Conservation (phyloP, 1,140 invertebrate species). For the Drosophila dunni region DNA sequence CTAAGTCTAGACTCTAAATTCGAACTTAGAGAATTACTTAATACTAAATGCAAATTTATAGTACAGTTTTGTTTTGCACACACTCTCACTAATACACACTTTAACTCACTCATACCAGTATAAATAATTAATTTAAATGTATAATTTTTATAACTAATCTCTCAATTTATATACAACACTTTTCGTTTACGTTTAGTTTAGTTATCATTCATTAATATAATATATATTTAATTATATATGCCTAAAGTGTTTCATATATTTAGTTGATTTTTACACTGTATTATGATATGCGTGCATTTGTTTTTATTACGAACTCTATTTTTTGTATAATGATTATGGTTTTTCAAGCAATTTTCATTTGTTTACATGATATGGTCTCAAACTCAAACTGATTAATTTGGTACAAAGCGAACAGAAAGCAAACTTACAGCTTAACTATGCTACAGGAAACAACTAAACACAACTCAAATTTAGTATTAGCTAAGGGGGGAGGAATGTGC, state of each 20-base stretch:
- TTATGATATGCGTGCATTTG: constrained; percentile 42
- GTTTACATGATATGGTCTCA: constrained; percentile 57
- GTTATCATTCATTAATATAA: constrained; percentile 32
- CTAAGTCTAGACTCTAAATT: constrained; percentile 72
- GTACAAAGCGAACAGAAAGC: constrained; percentile 62
- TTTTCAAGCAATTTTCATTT: constrained; percentile 62
- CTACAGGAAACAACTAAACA: constrained; percentile 12
- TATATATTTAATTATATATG: constrained; percentile 19
- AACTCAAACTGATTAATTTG: constrained; percentile 42
- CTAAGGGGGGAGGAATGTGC: constrained; percentile 43
- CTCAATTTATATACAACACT: constrained; percentile 53
- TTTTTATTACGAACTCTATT: constrained; percentile 53
- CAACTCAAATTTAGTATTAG: constrained; percentile 34
- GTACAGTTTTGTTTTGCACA: constrained; percentile 57
- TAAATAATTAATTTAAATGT: constrained; percentile 77
- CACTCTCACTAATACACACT: constrained; percentile 41
- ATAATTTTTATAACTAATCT: constrained; percentile 76
- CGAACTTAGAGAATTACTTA: constrained; percentile 67
- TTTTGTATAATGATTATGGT: constrained; percentile 71
- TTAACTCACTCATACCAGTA: constrained; percentile 47
- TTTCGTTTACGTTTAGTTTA: constrained; percentile 13
- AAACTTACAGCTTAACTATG: constrained; percentile 41
- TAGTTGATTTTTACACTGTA: constrained; percentile 36
- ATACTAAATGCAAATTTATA: constrained; percentile 74
- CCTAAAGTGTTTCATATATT: constrained; percentile 2